These are phyloP conservation scores for Bothrops jararaca DNA, from an alignment of 2,113 vertebrate species.

Conservation along the genomic window DNA sequence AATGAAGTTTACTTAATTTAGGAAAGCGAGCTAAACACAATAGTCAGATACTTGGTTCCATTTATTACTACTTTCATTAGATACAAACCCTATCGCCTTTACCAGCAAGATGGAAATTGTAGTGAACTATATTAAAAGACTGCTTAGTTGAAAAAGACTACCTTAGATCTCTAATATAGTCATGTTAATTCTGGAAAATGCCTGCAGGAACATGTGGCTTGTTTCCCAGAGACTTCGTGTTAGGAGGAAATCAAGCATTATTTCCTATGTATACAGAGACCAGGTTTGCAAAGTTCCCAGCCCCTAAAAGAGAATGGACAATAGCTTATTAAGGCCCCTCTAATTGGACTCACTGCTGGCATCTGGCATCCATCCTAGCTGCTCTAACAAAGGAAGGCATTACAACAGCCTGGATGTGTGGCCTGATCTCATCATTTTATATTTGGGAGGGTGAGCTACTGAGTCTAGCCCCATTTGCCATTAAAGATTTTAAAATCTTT, in stretches of 20 bases:
- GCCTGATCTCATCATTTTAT: neutral
- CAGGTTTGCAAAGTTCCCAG: neutral
- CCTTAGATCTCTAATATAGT: neutral
- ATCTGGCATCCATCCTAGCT: neutral
- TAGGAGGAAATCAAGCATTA: neutral
- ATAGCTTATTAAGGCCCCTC: slow-evolving; percentile 26
- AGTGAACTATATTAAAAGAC: neutral
- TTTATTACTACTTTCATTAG: neutral
- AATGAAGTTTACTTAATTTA: neutral
- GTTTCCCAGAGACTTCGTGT: neutral
- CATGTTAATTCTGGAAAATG: neutral
- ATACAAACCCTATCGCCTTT: neutral
- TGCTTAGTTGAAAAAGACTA: neutral
- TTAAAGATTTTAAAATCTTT: neutral
- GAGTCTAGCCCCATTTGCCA: neutral
- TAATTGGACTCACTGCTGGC: slow-evolving; percentile 31
- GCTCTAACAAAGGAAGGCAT: neutral
- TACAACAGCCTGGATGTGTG: neutral
- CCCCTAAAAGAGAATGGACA: neutral
- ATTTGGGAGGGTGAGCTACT: neutral
- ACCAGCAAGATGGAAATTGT: neutral
- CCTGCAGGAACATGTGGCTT: neutral
- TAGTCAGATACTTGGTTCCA: neutral
- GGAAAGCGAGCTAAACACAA: neutral
- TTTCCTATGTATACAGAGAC: neutral